These are phyloP conservation scores for Eublepharis macularius DNA, from an alignment of 2,113 vertebrate species.

Conservation along the genomic window DNA sequence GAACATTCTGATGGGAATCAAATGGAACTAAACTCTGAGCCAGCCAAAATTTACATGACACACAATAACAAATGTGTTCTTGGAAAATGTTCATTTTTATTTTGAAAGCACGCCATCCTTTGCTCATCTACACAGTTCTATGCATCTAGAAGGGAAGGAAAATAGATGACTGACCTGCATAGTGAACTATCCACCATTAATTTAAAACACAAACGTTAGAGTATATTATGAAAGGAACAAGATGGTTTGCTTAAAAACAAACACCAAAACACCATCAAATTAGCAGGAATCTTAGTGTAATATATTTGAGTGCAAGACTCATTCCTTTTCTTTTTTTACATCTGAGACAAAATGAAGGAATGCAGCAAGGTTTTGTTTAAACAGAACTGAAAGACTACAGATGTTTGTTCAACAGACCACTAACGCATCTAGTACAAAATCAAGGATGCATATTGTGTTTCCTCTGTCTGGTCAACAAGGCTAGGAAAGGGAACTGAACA, in stretches of 20 bases:
- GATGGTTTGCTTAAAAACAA: neutral
- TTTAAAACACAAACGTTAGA: neutral
- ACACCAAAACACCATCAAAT: neutral
- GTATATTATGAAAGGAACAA: neutral
- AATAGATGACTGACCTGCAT: neutral
- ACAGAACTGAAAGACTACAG: neutral
- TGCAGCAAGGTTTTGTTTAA: neutral
- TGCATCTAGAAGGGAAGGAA: constrained; percentile 13
- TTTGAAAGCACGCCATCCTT: neutral
- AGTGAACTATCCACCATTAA: neutral
- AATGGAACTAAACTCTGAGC: neutral
- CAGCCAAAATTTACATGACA: neutral
- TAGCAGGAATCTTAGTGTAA: neutral
- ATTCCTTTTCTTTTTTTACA: neutral
- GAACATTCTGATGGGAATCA: neutral
- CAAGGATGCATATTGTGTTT: neutral
- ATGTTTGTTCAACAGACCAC: neutral
- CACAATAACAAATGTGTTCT: neutral
- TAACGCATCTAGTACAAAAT: neutral
- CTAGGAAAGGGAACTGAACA: neutral
- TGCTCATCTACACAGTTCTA: neutral
- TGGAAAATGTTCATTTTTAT: neutral
- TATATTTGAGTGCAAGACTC: too few species aligned
- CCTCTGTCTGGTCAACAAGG: neutral
- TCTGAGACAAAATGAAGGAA: neutral